Evolutionary conservation across 2,797 vertebrate genomes (phyloP), one percentile per base, ranked within the genome.

Genomic region (Rhynchotus rufescens): DNA sequence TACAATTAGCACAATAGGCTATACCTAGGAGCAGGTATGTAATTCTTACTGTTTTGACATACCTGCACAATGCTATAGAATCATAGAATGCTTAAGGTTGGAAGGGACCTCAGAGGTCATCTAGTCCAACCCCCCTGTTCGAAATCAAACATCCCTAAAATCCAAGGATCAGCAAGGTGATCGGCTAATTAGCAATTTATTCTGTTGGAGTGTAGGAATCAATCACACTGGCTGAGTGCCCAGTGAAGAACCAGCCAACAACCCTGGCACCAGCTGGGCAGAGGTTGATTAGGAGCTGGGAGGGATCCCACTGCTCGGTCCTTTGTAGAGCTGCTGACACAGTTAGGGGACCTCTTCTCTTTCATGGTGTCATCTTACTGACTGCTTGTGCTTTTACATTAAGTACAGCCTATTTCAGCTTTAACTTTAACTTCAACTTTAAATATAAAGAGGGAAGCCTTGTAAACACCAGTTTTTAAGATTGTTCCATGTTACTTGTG

Each of bases 231-330:
- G 12, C 22, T 62, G 61, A 40, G 52, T 80, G 34, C 71, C 89
- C 86, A 92, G 54, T 90, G 11, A 76, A 88, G 73, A 38, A 84
- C 17, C 64, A 81, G 88, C 65, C 56, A 83, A 34, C 85, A 88
- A 89, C 76, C 92, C 77, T 77, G 56, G 84, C 36, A 83, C 82
- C 78, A 90, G 86, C 61, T 89, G 82, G 92, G 87, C 69, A 94
- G 89, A 85, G 25, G 51, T 85, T 80, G 3, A 2, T 3, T 51
- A 40, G 72, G 56, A 62, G 59, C 34, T 68, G 73, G 44, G 85
- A 64, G 21, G 51, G 71, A 3, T 60, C 1, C 67, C 23, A n/a
- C n/a, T n/a, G n/a, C n/a, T n/a, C n/a, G n/a, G n/a, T n/a, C 60
- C 90, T 51, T 57, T 77, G 67, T 84, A 26, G 45, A 12, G 14